Conservation (phyloP, 2,888 invertebrate species). For the Mythimna pallens region DNA sequence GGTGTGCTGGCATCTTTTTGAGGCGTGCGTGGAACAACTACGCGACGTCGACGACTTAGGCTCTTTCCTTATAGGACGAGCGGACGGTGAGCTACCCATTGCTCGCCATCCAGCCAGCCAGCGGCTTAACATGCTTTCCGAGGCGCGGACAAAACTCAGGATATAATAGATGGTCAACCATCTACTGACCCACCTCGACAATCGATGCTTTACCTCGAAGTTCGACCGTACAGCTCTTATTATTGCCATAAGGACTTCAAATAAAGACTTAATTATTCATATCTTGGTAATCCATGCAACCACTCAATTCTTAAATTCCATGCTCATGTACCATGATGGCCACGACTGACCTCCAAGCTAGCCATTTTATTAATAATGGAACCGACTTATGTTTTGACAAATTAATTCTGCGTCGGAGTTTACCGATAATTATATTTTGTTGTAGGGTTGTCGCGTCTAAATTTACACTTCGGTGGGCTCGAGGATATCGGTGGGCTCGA, state of each 20-base stretch:
- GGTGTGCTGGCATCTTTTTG: no score
- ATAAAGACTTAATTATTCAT: not conserved
- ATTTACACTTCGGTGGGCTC: slow-evolving; percentile 19
- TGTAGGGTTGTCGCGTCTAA: slow-evolving; percentile 76
- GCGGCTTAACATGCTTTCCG: no score
- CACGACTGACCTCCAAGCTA: slow-evolving; percentile 44
- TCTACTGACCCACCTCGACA: no score
- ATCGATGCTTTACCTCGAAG: no score
- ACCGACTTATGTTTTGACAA: slow-evolving; percentile 87
- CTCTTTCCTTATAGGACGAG: no score
- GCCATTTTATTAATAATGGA: slow-evolving; percentile 65
- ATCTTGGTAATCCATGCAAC: not conserved
- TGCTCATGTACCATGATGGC: slow-evolving; percentile 19
- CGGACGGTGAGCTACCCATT: no score
- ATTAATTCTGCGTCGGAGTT: slow-evolving; percentile 83
- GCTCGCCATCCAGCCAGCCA: no score
- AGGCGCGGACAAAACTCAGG: no score
- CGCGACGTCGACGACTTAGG: no score
- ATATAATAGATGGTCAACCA: no score
- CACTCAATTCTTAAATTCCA: slow-evolving; percentile 7
- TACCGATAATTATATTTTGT: slow-evolving; percentile 82
- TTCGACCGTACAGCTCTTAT: no score
- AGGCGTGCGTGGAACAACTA: no score
- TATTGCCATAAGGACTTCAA: not conserved
- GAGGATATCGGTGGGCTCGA: not conserved